Base-by-base conservation (phyloP, 2,888 invertebrate genomes). In the Congeria kusceri region DNA sequence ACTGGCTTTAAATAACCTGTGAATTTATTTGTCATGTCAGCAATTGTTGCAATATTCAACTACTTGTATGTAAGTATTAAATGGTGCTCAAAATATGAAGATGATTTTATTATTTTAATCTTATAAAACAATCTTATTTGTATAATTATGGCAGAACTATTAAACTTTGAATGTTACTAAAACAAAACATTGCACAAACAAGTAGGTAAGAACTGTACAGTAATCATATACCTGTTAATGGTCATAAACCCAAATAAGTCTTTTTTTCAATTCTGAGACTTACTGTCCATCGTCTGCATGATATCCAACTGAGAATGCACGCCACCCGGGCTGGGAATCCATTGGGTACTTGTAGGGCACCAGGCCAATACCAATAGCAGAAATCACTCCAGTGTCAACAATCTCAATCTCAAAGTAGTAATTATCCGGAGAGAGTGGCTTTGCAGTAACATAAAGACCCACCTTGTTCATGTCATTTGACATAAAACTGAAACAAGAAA, bases 221-320 rank as follows among this genome's bases (percentile, higher is more conserved):
- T n/a, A n/a, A n/a, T n/a, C n/a, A n/a, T n/a, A n/a, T n/a, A n/a
- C n/a, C n/a, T n/a, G n/a, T n/a, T n/a, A n/a, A n/a, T 39, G 39
- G 3, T 11, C 9, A 13, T 39, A 39, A 11, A 13, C 39, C 9
- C 39, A 39, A 39, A 39, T 1, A 3, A n/a, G n/a, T n/a, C n/a
- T n/a, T n/a, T n/a, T 9, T 15, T 39, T 3, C 39, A 11, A 39
- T 3, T 7, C 1, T 39, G 9, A 39, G 9, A 86, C 90, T 86
- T 84, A 93, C 94, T 91, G 93, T 77, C 94, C 94, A 90, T 94
- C 93, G 80, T 93, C 94, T n/a, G 93, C 91, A 85, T 93, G 92
- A 81, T 93, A 94, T 11, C 93, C 94, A 3, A 94, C 90, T 72
- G 94, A 94, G 75, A 93, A 92, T 18, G 91, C 85, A 29, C 91